These are phyloP conservation scores for Tuta absoluta DNA, from an alignment of 2,888 invertebrate genomes.

Conservation along the genomic window DNA sequence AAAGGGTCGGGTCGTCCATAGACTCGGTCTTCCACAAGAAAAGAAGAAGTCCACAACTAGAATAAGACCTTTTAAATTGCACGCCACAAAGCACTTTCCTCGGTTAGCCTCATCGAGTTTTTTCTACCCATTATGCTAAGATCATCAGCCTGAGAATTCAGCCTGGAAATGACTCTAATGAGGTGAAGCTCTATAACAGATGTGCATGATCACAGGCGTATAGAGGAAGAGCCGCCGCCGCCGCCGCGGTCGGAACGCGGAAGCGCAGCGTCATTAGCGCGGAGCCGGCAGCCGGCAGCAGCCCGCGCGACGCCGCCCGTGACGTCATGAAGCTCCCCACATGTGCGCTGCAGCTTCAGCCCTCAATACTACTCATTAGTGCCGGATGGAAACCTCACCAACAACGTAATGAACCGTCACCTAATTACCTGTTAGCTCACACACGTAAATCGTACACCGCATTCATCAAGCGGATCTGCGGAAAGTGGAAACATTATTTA, in stretches of 20 bases:
- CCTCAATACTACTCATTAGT: slow-evolving; percentile 11
- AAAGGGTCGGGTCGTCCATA: too few relatives aligned
- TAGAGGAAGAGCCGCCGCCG: not conserved
- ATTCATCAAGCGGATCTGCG: not conserved
- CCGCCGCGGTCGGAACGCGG: slow-evolving; percentile 4
- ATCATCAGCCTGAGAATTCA: too few relatives aligned
- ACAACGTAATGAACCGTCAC: slow-evolving; percentile 13
- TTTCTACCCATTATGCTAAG: too few relatives aligned
- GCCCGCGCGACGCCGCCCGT: slow-evolving; percentile 2
- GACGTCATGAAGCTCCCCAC: not conserved
- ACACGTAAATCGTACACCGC: not conserved
- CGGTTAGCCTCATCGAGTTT: too few relatives aligned
- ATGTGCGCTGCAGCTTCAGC: slow-evolving; percentile 15
- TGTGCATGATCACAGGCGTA: too few relatives aligned
- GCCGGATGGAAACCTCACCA: slow-evolving; percentile 17
- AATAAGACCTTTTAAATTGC: too few relatives aligned
- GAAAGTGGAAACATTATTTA: slow-evolving; percentile 1
- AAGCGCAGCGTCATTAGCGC: slow-evolving; percentile 16
- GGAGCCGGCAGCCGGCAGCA: not conserved
- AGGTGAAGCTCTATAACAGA: too few relatives aligned
- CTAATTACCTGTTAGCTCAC: slow-evolving; percentile 12
- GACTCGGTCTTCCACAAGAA: too few relatives aligned
- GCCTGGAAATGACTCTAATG: too few relatives aligned
- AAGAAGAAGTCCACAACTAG: too few relatives aligned
- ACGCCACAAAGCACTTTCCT: too few relatives aligned